A percentile compares a stretch with the other conserved stretches of the same genome.
These are phyloP conservation scores for Tetraneura akinire DNA, from an alignment of 1,140 invertebrate genomes.

Conservation along the genomic window DNA sequence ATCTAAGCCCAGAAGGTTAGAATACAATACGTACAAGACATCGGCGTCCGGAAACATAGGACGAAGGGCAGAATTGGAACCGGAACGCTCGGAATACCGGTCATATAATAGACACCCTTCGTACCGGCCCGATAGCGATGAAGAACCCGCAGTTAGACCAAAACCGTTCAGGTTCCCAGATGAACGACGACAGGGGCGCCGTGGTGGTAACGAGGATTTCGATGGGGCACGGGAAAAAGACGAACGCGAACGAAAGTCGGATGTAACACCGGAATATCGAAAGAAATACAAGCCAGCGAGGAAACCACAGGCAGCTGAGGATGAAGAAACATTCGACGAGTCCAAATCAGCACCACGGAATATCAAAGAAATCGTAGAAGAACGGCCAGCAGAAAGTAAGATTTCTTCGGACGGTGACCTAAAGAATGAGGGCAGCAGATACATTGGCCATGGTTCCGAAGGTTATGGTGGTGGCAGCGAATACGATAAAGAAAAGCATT, in stretches of 20 bases:
- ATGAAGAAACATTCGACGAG: constrained; percentile 19
- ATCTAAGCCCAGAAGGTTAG: constrained; percentile 1
- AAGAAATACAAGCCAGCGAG: neutral
- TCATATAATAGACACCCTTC: neutral
- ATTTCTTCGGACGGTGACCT: constrained; percentile 30
- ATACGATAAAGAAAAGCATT: constrained; percentile 54
- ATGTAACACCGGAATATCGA: neutral
- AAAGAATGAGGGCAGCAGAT: constrained; percentile 45
- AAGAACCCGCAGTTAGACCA: neutral
- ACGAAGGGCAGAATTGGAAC: neutral
- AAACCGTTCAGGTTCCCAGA: constrained; percentile 27
- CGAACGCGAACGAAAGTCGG: neutral
- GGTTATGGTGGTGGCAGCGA: constrained; percentile 50
- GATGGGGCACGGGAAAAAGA: neutral
- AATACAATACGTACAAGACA: neutral
- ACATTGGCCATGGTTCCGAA: constrained; percentile 26
- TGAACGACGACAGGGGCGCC: neutral
- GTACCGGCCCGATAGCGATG: neutral
- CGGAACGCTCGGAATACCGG: neutral
- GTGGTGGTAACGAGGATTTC: neutral
- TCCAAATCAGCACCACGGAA: constrained; percentile 4
- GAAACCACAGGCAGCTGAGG: neutral
- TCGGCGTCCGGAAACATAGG: too few species aligned
- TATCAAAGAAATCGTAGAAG: constrained; percentile 49
- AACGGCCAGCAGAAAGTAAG: constrained; percentile 28